phyloP scores from a whole-genome alignment of 2,888 invertebrate genomes.

The Lasioglossum marginatum region DNA sequence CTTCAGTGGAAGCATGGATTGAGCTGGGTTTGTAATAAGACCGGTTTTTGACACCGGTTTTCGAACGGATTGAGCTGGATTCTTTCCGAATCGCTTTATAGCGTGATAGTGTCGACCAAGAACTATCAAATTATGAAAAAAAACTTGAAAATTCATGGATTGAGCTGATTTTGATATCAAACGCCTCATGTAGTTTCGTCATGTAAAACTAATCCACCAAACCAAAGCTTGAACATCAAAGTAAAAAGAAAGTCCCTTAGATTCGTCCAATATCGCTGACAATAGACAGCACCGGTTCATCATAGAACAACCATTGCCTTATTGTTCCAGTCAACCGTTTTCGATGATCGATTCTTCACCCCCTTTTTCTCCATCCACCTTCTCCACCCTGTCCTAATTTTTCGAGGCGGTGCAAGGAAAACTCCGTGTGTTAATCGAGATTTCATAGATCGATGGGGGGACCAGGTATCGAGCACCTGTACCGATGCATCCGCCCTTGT shows the following conservation, averaged over 20 bases:
- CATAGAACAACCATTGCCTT: slow-evolving; percentile 58
- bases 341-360: slow-evolving; percentile 23
- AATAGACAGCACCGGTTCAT: slow-evolving; percentile 71
- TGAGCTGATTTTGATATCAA: too few relatives aligned
- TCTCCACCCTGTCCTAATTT: slow-evolving; percentile 65
- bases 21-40: too few relatives aligned
- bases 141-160: too few relatives aligned
- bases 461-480: slow-evolving; percentile 37
- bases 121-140: too few relatives aligned
- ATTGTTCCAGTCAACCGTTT: slow-evolving; percentile 63
- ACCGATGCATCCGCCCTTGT: slow-evolving; percentile 4
- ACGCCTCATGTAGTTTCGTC: too few relatives aligned
- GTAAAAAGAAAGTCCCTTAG: not conserved
- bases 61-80: too few relatives aligned
- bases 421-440: slow-evolving; percentile 76
- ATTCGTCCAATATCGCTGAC: slow-evolving; percentile 61
- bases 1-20: too few relatives aligned
- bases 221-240: not conserved
- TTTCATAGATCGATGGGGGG: slow-evolving; percentile 71
- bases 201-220: not conserved
- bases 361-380: slow-evolving; percentile 17
- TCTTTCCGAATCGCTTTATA: too few relatives aligned
- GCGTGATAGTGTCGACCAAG: too few relatives aligned
- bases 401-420: slow-evolving; percentile 73
- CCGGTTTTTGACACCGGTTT: too few relatives aligned